Conservation (phyloP, 2,797 vertebrate genomes). For the Chelmon rostratus region DNA sequence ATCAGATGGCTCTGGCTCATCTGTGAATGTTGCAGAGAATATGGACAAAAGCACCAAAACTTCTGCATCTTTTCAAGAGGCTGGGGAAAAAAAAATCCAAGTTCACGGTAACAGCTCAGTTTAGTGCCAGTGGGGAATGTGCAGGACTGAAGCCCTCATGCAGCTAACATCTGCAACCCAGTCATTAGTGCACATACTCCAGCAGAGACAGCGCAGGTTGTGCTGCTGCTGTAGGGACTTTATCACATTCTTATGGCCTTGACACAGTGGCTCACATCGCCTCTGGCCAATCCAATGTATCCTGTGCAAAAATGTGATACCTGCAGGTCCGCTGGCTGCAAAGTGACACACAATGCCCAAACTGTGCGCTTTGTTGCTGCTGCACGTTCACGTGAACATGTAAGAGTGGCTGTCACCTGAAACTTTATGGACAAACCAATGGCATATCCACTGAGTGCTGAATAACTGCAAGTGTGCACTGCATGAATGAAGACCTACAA, state of each 20-base stretch:
- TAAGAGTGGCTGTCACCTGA: neutral
- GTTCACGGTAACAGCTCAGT: conserved; percentile 5
- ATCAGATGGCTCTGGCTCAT: conserved; percentile 8
- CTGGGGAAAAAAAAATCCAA: neutral
- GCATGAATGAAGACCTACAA: neutral
- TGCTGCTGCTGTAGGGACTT: neutral
- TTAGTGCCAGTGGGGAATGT: neutral
- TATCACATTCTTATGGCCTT: conserved; percentile 5
- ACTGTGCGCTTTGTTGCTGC: neutral
- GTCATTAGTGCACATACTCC: conserved; percentile 36
- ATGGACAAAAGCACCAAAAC: conserved; percentile 3
- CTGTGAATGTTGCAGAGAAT: neutral
- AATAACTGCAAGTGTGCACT: neutral
- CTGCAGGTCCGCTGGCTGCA: neutral
- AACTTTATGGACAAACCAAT: neutral
- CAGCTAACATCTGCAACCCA: conserved; percentile 6
- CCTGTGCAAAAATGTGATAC: neutral
- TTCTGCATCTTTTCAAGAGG: conserved; percentile 4
- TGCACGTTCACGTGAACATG: neutral
- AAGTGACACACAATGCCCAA: neutral
- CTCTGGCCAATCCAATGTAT: neutral
- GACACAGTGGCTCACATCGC: neutral
- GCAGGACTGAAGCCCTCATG: neutral
- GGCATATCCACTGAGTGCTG: neutral
- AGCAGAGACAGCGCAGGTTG: neutral